phyloP scores from a whole-genome alignment of 2,888 invertebrate species.

The Drosophila diplacantha region DNA sequence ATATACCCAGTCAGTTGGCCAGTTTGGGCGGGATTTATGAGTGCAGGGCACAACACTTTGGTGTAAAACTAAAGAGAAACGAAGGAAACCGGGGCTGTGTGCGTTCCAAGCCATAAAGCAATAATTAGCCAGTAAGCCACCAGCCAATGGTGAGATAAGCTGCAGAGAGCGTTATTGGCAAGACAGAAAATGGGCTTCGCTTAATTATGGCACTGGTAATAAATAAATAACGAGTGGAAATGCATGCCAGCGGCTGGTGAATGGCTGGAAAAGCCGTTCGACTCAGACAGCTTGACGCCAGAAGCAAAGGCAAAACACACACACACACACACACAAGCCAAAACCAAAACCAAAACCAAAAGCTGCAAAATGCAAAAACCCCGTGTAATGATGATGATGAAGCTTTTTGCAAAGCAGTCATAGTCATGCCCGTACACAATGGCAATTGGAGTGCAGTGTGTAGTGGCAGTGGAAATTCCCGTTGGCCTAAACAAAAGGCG shows the following conservation, averaged over 20 bases:
- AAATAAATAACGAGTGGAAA: constrained; percentile 25
- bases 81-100: constrained; percentile 4
- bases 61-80: not conserved
- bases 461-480: constrained; percentile 54
- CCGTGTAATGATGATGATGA: constrained; percentile 42
- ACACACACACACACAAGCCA: constrained; percentile 15
- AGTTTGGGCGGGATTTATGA: constrained; percentile 57
- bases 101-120: constrained; percentile 35
- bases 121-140: constrained; percentile 25
- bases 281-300: constrained; percentile 69
- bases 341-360: constrained; percentile 46
- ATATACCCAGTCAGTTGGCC: not conserved
- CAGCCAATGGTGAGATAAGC: constrained; percentile 19
- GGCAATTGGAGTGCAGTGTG: constrained; percentile 55
- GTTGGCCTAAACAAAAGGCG: constrained; percentile 49
- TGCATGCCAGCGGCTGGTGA: constrained; percentile 46
- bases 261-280: constrained; percentile 59
- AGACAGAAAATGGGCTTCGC: constrained; percentile 12
- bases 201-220: constrained; percentile 26
- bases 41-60: constrained; percentile 15
- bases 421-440: constrained; percentile 33
- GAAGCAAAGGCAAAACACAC: constrained; percentile 52
- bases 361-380: constrained; percentile 46
- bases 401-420: constrained; percentile 36
- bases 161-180: constrained; percentile 5